Base-by-base conservation (phyloP, 2,797 vertebrate species). In the Labroides dimidiatus region DNA sequence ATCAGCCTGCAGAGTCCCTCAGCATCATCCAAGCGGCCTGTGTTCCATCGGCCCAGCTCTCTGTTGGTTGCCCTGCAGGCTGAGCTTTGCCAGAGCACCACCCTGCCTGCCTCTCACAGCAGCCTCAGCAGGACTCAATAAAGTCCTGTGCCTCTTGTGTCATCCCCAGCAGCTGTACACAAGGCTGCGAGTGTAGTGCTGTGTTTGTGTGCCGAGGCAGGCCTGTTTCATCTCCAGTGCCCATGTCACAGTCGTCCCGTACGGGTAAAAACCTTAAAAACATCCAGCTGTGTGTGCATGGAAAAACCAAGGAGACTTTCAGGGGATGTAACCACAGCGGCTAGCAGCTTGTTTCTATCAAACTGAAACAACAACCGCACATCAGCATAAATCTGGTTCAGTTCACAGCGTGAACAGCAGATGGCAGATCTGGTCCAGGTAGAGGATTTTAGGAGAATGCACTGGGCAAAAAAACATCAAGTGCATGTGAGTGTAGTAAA, bases 201-300 rank as follows among this genome's bases (percentile, higher is more conserved):
- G 70, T 85, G 81, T 89, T 87, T 91, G 90, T 91, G 82, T 86
- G 82, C 81, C 10, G 82, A 87, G 69, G 74, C 70, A 83, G 90
- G 90, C 85, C 90, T 92, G 91, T 88, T 91, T 91, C 84, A 84
- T 91, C 88, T 92, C 91, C 81, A 77, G 64, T 85, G 88, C 86
- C 88, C 89, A 74, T 87, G 89, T 90, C 87, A 89, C 77, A 80
- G 78, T 84, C 74, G 71, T 62, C 76, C 71, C 10, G 57, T 71
- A 80, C 27, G 80, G 81, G 78, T 77, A 85, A 45, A 69, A 45
- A 69, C 75, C 75, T 64, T 86, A 89, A 87, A 88, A 90, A 87
- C 87, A 89, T 85, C 82, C 87, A 92, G 86, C 90, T 91, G 89
- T 77, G 82, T 64, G 82, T 65, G 65, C 82, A 76, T 89, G 88